Evolutionary conservation across 2,888 invertebrate species (phyloP), one percentile per base, ranked within the genome.

Genomic region (Apodemia duryi): DNA sequence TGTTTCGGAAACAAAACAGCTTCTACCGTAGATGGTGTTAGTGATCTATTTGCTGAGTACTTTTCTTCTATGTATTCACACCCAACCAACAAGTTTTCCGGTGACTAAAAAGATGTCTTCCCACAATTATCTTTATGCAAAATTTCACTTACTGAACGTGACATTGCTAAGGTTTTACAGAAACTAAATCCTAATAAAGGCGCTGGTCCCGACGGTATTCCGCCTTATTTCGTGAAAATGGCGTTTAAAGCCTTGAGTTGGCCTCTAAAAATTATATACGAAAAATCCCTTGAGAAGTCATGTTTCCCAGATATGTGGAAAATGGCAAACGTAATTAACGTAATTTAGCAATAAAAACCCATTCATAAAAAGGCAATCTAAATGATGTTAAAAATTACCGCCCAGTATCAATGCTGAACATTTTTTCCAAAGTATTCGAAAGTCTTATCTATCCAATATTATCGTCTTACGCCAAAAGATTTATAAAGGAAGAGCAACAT

Each of bases 371-470:
- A 35, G 67, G 67, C n/a, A 63, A 66, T 52, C 13, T 62, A 11
- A 41, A 21, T 28, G 38, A 64, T 43, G 63, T 67, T 9, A 57
- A 61, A n/a, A 69, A 66, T 60, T 68, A 67, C 38, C 51, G 69
- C 5, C 69, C 66, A 0, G 63, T 67, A 29, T 65, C 67, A 5
- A 65, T 69, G 5, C 21, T 66, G 21, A 62, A 49, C 46, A 62
- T 49, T 28, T 66, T 68, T 28, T 63, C 67, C 29, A 68, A 66
- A 64, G 46, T 57, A 28, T 68, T 68, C 41, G 66, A 68, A 61
- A 46, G 57, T 29, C 38, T 11, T 11, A 51, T 67, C 11, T 46
- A 38, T 43, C 64, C 65, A 9, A 10, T 54, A 10, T 43, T 69
- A 5, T 46, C 61, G 1, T 35, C 43, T 10, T 64, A 66, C 51